These are phyloP conservation scores for Apamea epomidion DNA, from an alignment of 2,888 invertebrate genomes.

Conservation along the genomic window DNA sequence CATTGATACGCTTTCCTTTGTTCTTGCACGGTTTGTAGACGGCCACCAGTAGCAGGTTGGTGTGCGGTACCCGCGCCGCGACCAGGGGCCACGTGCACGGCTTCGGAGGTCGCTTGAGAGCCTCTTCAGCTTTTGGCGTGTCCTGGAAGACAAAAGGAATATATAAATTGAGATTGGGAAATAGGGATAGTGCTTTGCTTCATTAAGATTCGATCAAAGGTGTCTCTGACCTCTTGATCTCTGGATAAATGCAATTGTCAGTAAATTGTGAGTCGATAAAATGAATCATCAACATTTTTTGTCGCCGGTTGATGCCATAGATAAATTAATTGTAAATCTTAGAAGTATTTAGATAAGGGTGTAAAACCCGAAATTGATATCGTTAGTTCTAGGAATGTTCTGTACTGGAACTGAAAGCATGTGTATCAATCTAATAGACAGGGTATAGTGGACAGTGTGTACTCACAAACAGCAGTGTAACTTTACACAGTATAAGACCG, in stretches of 20 bases:
- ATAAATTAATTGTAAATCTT: not conserved
- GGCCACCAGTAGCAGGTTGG: conserved; percentile 85
- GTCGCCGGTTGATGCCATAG: not conserved
- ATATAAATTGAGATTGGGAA: not conserved
- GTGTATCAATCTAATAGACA: too few species aligned
- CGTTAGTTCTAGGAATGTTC: not conserved
- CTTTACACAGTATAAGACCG: not conserved
- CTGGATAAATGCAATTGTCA: not conserved
- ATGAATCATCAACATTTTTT: not conserved
- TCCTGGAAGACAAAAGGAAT: conserved; percentile 70
- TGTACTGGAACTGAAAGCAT: not conserved
- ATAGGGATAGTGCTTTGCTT: not conserved
- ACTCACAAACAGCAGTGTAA: not conserved
- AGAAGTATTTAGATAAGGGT: not conserved
- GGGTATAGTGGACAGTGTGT: too few species aligned
- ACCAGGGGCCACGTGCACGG: conserved; percentile 84
- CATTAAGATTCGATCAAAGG: not conserved
- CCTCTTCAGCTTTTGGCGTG: conserved; percentile 74
- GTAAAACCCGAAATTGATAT: not conserved
- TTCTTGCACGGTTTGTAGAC: conserved; percentile 77
- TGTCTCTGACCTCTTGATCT: not conserved
- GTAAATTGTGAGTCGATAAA: not conserved
- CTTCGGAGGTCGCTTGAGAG: conserved; percentile 72
- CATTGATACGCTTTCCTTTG: conserved; percentile 70
- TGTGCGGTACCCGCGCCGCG: conserved; percentile 80